Base-by-base conservation (phyloP, 2,888 invertebrate genomes). In the Eledona agricola region DNA sequence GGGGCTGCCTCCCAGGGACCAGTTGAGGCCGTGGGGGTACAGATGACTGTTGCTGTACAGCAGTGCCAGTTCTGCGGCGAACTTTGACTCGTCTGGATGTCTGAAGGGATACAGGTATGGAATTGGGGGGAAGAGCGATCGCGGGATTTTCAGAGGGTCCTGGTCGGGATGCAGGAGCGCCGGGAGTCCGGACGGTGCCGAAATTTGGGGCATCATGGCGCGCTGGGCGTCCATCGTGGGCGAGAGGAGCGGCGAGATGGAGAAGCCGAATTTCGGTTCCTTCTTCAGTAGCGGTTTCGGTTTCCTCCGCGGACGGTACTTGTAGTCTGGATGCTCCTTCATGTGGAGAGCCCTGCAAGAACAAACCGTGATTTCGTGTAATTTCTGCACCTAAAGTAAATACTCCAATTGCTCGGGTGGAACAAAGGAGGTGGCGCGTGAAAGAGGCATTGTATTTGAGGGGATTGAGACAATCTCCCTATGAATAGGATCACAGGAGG, bases 241-340 rank as follows among this genome's bases (percentile, higher is more conserved):
- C 0, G 86, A 83, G 74, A 86, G 78, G 6, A 86, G 77, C 0
- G 84, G 84, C 49, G 83, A 81, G 67, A 88, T 81, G 2, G 84
- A 82, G 73, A 86, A 88, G 2, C 85, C 85, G 69, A 85, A 88
- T 69, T 88, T 88, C 12, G 86, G 84, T 65, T 89, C 89, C 64
- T 89, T 89, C 74, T 92, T 92, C 58, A 90, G 83, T 6, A 91
- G 79, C 0, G 91, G 88, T 74, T 93, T 93, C 2, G 93, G 93
- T 76, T 93, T 93, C 69, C 93, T 80, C 43, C 93, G 81, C 5
- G 93, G 93, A 28, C 93, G 83, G 79, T 93, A 93, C 78, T 93
- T 93, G 82, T 93, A 93, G 78, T 93, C 93, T 3, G 93, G 93
- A 69, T 93, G 93, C 72, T 93, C 93, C 78, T 92, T 93, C 93